phyloP scores from a whole-genome alignment of 2,797 vertebrate genomes.

The Amblyopsis hoosieri region DNA sequence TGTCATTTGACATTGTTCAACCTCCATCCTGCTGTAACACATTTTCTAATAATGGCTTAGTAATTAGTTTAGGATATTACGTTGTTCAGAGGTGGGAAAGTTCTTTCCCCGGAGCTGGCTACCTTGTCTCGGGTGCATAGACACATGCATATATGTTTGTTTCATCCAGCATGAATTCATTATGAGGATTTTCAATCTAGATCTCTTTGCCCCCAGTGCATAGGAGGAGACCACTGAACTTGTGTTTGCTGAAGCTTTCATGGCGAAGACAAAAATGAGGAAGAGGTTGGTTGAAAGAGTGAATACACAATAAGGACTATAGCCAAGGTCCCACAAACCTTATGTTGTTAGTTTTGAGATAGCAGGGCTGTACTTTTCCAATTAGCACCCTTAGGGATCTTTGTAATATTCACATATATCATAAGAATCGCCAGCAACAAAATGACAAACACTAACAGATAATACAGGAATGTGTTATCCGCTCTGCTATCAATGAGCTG shows the following conservation, averaged over 20 bases:
- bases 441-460: constrained; percentile 45
- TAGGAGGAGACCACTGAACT: constrained; percentile 58
- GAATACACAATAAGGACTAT: not conserved
- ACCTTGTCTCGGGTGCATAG: constrained; percentile 71
- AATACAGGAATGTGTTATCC: constrained; percentile 21
- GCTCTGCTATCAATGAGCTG: not conserved
- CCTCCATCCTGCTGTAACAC: constrained; percentile 66
- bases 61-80: constrained; percentile 74
- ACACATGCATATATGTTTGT: constrained; percentile 80
- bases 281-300: constrained; percentile 8
- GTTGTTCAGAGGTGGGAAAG: constrained; percentile 73
- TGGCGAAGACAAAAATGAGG: constrained; percentile 42
- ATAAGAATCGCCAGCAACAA: constrained; percentile 38
- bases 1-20: constrained; percentile 46
- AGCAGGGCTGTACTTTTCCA: constrained; percentile 19
- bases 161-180: constrained; percentile 84
- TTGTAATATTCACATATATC: constrained; percentile 38
- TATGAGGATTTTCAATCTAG: constrained; percentile 81
- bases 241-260: constrained; percentile 57
- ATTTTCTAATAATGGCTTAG: constrained; percentile 73
- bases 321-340: not conserved
- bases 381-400: constrained; percentile 42
- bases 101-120: constrained; percentile 78
- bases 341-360: not conserved
- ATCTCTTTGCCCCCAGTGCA: constrained; percentile 81